Evolutionary conservation across 2,888 invertebrate species (phyloP).

Genomic region (Calameuta filiformis): DNA sequence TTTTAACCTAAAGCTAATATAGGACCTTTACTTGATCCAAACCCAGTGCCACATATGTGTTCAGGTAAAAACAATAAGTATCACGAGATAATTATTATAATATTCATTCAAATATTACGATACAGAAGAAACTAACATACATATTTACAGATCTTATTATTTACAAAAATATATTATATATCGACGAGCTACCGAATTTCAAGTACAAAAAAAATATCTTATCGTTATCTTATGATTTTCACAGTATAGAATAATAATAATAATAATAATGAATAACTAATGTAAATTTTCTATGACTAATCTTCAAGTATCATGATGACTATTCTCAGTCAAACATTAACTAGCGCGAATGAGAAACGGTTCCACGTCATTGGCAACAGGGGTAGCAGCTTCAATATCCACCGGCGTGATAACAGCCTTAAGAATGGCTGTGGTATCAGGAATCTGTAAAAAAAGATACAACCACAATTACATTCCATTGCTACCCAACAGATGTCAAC

Average conservation of each 20-base stretch:
- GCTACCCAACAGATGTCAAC: background rate
- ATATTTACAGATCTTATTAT: background rate
- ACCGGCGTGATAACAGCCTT: constrained; percentile 57
- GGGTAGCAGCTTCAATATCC: constrained; percentile 42
- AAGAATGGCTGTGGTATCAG: constrained; percentile 43
- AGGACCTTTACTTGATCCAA: background rate
- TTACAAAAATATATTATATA: background rate
- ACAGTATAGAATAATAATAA: background rate
- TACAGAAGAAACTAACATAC: background rate
- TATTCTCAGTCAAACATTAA: constrained; percentile 29
- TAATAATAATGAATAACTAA: background rate
- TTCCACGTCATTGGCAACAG: constrained; percentile 16
- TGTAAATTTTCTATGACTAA: background rate
- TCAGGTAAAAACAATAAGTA: background rate
- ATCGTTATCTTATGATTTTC: background rate
- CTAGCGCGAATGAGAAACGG: constrained; percentile 52
- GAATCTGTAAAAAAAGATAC: constrained; percentile 30
- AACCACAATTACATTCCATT: background rate
- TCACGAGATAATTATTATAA: background rate
- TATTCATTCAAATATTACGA: background rate
- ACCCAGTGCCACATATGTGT: background rate
- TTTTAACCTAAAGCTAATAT: background rate
- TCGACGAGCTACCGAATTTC: background rate
- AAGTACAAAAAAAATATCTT: background rate
- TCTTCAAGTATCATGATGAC: background rate